Percentiles rank a stretch among this genome's conserved stretches.
These are phyloP conservation scores for Hypsopygia costalis DNA, from an alignment of 2,888 invertebrate genomes.

Conservation along the genomic window DNA sequence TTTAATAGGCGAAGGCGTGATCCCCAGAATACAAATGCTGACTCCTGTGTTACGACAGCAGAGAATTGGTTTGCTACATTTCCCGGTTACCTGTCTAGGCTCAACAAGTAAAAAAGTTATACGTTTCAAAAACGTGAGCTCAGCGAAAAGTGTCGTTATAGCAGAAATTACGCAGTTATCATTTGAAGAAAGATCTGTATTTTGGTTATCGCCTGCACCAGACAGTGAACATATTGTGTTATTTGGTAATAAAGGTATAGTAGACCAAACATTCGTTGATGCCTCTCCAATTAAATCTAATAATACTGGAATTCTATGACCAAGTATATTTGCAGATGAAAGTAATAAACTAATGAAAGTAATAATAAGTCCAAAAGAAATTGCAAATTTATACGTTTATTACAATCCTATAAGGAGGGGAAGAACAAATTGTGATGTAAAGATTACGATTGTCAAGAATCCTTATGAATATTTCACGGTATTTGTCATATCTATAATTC, in stretches of 20 bases:
- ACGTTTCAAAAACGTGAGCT: slow-evolving; percentile 54
- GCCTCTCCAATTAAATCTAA: no score
- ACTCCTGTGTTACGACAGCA: slow-evolving; percentile 43
- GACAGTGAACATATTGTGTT: slow-evolving; percentile 33
- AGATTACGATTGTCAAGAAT: slow-evolving; percentile 53
- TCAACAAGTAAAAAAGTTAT: slow-evolving; percentile 49
- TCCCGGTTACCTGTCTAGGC: slow-evolving; percentile 67
- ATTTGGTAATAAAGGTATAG: slow-evolving; percentile 41
- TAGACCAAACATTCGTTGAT: not conserved
- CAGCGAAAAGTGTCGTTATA: slow-evolving; percentile 45
- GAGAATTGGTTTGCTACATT: slow-evolving; percentile 40
- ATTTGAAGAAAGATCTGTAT: slow-evolving; percentile 48
- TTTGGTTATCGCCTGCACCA: slow-evolving; percentile 44
- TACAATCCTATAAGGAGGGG: slow-evolving; percentile 61
- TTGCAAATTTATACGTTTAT: slow-evolving; percentile 39
- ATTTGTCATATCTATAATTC: slow-evolving; percentile 16
- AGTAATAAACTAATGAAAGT: slow-evolving; percentile 38
- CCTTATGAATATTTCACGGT: slow-evolving; percentile 67
- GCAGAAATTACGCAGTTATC: slow-evolving; percentile 36
- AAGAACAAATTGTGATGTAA: slow-evolving; percentile 52
- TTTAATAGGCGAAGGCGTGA: slow-evolving; percentile 66
- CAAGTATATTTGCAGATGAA: slow-evolving; percentile 34
- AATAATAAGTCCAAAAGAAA: slow-evolving; percentile 42
- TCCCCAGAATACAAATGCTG: slow-evolving; percentile 59
- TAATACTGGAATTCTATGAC: no score